Conservation (phyloP, 2,797 vertebrate genomes). For the Helarctos malayanus region DNA sequence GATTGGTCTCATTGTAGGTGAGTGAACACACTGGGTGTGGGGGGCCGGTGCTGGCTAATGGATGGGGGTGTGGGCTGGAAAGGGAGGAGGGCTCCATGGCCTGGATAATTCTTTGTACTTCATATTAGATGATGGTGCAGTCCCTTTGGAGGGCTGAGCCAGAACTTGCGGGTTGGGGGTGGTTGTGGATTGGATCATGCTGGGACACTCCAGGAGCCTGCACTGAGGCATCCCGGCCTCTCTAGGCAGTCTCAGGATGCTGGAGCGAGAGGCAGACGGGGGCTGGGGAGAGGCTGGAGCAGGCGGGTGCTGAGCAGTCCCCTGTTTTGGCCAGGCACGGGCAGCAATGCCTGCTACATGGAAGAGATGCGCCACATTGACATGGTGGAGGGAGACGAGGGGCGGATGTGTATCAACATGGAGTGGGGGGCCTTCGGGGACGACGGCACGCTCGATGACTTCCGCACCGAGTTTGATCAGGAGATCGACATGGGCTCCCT, state of each 20-base stretch:
- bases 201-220: background rate
- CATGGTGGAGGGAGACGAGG: conserved; percentile 96
- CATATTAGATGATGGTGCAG: background rate
- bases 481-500: conserved; percentile 97
- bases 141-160: background rate
- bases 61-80: background rate
- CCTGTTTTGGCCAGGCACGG: conserved; percentile 91
- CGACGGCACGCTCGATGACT: conserved; percentile 93
- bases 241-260: background rate
- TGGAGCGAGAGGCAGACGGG: background rate
- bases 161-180: background rate
- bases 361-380: conserved; percentile 98
- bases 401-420: conserved; percentile 98
- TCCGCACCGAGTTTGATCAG: conserved; percentile 95
- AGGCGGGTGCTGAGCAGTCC: background rate
- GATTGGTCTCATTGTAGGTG: conserved; percentile 97
- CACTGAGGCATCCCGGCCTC: background rate
- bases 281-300: accelerated
- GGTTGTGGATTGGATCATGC: background rate
- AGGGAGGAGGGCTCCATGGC: background rate
- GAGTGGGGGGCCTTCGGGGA: conserved; percentile 99
- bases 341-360: conserved; percentile 99
- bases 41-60: background rate
- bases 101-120: background rate
- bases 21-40: conserved; percentile 75